Percentiles rank a stretch among this genome's conserved stretches.
Evolutionary conservation across 2,888 invertebrate species (phyloP).

Genomic region (Hirtodrosophila alboralis): DNA sequence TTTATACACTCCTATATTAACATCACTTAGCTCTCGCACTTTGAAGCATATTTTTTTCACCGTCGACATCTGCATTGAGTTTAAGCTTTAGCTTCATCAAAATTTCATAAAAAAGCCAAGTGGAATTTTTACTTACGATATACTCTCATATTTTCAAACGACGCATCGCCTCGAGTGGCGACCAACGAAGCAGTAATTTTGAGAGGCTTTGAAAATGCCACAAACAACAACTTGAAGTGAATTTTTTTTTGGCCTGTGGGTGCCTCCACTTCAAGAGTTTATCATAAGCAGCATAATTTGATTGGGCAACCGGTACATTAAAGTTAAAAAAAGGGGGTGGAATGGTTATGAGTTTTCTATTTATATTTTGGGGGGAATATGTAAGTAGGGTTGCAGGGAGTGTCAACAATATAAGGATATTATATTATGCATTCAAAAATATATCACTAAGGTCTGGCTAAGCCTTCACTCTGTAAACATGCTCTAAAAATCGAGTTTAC

Average conservation of each 20-base stretch:
- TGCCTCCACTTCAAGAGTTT: constrained; percentile 14
- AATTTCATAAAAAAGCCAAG: constrained; percentile 73
- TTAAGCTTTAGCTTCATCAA: constrained; percentile 62
- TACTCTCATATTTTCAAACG: constrained; percentile 35
- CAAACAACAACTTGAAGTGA: constrained; percentile 41
- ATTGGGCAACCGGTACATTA: constrained; percentile 36
- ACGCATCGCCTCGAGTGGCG: constrained; percentile 54
- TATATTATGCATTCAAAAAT: no score
- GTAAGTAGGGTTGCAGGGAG: no score
- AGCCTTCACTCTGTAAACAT: no score
- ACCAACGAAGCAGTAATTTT: constrained; percentile 31
- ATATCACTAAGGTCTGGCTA: no score
- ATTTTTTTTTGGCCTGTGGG: constrained; percentile 34
- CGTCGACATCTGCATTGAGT: constrained; percentile 28
- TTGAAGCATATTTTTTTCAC: constrained; percentile 33
- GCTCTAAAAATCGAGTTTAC: no score
- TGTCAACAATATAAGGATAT: no score
- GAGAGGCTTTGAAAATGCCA: constrained; percentile 29
- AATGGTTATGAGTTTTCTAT: no score
- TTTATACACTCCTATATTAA: constrained; percentile 48
- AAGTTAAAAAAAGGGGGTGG: not conserved
- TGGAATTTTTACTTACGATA: constrained; percentile 61
- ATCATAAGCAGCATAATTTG: constrained; percentile 40
- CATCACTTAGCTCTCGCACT: constrained; percentile 70
- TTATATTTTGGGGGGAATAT: no score